These are phyloP conservation scores for Tachuris rubrigastra DNA, from an alignment of 2,113 vertebrate species.

Conservation along the genomic window DNA sequence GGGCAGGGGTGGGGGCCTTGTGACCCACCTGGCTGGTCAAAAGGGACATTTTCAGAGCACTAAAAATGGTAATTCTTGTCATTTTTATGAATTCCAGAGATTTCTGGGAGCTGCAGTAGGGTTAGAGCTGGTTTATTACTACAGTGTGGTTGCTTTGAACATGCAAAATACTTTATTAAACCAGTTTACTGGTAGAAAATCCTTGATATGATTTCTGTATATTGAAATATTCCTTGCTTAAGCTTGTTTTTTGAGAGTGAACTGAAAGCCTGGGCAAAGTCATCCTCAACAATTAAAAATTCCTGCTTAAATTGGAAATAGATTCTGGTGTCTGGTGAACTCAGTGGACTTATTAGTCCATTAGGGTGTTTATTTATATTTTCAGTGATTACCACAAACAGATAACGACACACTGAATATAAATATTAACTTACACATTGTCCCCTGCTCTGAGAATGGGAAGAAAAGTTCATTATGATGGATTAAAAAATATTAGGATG, in stretches of 20 bases:
- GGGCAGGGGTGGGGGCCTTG: background rate
- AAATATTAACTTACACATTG: background rate
- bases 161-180: background rate
- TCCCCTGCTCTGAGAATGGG: background rate
- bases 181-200: background rate
- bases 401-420: background rate
- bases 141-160: background rate
- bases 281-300: background rate
- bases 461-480: slow-evolving; percentile 33
- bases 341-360: background rate
- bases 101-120: background rate
- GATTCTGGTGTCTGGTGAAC: background rate
- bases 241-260: background rate
- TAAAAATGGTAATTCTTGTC: background rate
- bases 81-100: background rate
- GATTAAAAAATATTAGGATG: slow-evolving; percentile 57
- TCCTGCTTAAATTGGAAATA: background rate
- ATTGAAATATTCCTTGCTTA: background rate
- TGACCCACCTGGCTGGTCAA: background rate
- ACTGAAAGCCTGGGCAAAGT: background rate
- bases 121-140: background rate
- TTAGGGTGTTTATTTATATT: background rate
- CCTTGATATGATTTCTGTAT: background rate
- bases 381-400: background rate
- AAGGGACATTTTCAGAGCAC: background rate